Evolutionary conservation across 2,888 invertebrate genomes (phyloP).

Genomic region (Agriotes lineatus): DNA sequence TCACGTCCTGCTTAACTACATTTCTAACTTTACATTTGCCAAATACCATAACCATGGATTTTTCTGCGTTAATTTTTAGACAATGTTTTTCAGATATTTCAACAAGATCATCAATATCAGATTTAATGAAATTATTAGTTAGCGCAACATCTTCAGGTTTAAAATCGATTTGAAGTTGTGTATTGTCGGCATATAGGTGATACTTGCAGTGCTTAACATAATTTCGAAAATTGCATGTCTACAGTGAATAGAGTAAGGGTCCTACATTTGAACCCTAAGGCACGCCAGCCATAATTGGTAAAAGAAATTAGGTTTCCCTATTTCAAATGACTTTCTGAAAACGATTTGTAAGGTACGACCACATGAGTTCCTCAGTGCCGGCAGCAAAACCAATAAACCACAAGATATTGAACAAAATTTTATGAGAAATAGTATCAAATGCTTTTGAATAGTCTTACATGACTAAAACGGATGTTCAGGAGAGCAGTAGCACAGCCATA

Average conservation of each 20-base stretch:
- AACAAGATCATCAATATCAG: not conserved
- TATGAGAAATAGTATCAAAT: not conserved
- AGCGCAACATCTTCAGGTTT: not conserved
- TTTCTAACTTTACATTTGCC: not conserved
- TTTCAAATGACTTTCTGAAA: not conserved
- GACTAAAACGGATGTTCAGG: not conserved
- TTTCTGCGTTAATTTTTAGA: not conserved
- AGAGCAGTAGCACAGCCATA: not conserved
- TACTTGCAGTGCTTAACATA: not conserved
- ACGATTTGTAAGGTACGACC: not conserved
- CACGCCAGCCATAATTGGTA: not conserved
- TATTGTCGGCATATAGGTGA: conserved; percentile 6
- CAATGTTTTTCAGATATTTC: not conserved
- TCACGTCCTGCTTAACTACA: not conserved
- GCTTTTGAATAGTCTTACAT: not conserved
- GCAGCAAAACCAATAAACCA: not conserved
- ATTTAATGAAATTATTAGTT: not conserved
- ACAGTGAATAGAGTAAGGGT: not conserved
- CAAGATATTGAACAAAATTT: not conserved
- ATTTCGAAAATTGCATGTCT: not conserved
- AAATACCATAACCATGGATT: not conserved
- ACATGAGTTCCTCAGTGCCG: not conserved
- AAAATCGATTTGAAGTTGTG: not conserved
- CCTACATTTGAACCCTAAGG: conserved; percentile 1
- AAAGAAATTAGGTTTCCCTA: not conserved